Conservation (phyloP, 2,797 vertebrate species). For the Gadopsis marmoratus region DNA sequence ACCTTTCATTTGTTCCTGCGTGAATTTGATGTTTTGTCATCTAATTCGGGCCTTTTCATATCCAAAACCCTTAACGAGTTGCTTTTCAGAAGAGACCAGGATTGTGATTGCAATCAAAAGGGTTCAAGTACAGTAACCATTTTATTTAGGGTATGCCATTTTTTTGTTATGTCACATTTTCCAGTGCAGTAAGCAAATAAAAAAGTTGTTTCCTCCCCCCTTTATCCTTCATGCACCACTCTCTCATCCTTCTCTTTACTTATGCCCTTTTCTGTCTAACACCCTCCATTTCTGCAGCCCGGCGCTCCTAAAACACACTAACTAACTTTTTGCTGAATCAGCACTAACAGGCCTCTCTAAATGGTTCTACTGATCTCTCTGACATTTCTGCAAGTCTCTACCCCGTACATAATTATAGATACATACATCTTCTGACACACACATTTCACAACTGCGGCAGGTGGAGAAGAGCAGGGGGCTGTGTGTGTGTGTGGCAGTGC, state of each 20-base stretch:
- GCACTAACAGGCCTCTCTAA: slow-evolving; percentile 37
- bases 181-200: not conserved
- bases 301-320: slow-evolving; percentile 1
- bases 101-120: not conserved
- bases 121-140: not conserved
- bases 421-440: slow-evolving; percentile 1
- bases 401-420: not conserved
- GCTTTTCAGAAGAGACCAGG: not conserved
- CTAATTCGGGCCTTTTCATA: not conserved
- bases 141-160: slow-evolving; percentile 1
- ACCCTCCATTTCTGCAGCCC: slow-evolving; percentile 17
- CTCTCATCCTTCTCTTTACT: not conserved
- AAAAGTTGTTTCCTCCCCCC: not conserved
- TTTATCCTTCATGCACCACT: not conserved
- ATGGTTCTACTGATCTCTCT: slow-evolving; percentile 45
- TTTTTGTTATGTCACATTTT: not conserved
- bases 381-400: slow-evolving; percentile 55
- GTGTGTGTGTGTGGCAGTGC: not conserved
- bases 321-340: slow-evolving; percentile 55
- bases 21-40: too few species aligned
- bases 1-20: not conserved
- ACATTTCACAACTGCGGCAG: slow-evolving; percentile 42
- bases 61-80: not conserved
- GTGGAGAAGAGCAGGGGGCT: slow-evolving; percentile 38
- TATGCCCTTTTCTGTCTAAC: not conserved